Conservation (phyloP, 2,888 invertebrate genomes). For the Eucera pruinosa region DNA sequence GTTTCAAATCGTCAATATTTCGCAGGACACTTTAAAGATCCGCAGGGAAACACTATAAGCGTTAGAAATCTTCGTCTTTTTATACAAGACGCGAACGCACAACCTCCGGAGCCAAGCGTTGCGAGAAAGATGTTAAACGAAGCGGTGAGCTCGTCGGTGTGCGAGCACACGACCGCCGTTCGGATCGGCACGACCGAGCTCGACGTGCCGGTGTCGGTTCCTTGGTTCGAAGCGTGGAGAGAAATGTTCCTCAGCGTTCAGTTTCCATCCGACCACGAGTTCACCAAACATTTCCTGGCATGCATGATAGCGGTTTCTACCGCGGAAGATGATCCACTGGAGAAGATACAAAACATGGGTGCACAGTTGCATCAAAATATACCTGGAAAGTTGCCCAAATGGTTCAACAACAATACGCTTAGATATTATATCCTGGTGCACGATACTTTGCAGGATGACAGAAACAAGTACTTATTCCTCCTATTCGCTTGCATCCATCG, state of each 20-base stretch:
- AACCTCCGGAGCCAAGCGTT: constrained; percentile 92
- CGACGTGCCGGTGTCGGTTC: constrained; percentile 91
- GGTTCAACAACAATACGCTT: constrained; percentile 92
- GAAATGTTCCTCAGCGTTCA: constrained; percentile 95
- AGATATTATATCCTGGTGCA: constrained; percentile 96
- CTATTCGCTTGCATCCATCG: neutral
- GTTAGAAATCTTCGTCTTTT: constrained; percentile 92
- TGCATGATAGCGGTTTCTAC: constrained; percentile 92
- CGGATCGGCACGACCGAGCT: constrained; percentile 87
- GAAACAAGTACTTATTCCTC: constrained; percentile 88
- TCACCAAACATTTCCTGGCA: constrained; percentile 94
- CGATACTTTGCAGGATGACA: constrained; percentile 90
- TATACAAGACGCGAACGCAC: constrained; percentile 92
- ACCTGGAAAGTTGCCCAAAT: constrained; percentile 92
- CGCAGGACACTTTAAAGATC: constrained; percentile 93
- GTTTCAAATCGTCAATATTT: too few species aligned
- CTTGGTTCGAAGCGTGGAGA: constrained; percentile 98
- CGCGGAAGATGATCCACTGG: constrained; percentile 91
- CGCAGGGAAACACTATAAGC: constrained; percentile 89
- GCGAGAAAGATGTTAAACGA: constrained; percentile 94
- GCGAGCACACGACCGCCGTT: constrained; percentile 86
- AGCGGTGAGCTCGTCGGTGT: constrained; percentile 88
- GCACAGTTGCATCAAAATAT: constrained; percentile 92
- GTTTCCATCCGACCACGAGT: constrained; percentile 97
- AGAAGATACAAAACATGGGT: constrained; percentile 92